A percentile compares a stretch with the other conserved stretches of the same genome.
These are phyloP conservation scores for Sinocyclocheilus anophthalmus DNA, from an alignment of 2,113 vertebrate genomes.

Conservation along the genomic window DNA sequence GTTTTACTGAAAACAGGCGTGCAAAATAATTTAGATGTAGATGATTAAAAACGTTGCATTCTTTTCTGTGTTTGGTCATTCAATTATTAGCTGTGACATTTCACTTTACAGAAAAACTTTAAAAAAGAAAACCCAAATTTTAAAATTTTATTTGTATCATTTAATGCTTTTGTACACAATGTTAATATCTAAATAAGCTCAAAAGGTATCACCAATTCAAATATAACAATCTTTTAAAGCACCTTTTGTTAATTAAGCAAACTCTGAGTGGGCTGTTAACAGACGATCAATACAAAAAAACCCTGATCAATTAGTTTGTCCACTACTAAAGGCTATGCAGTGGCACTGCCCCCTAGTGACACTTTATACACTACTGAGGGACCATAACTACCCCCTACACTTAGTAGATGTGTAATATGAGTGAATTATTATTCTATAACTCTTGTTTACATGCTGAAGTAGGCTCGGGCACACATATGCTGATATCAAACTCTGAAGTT, in stretches of 20 bases:
- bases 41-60: not conserved
- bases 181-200: not conserved
- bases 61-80: not conserved
- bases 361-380: constrained; percentile 10
- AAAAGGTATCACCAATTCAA: not conserved
- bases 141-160: not conserved
- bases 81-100: not conserved
- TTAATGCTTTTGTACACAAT: not conserved
- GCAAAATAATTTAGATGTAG: not conserved
- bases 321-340: constrained; percentile 77
- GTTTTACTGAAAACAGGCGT: not conserved
- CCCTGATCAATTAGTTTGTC: not conserved
- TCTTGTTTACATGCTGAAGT: not conserved
- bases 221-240: not conserved
- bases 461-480: not conserved
- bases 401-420: not conserved
- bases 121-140: not conserved
- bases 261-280: constrained; percentile 63
- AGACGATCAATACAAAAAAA: constrained; percentile 38
- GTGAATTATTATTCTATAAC: not conserved
- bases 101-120: too few species aligned
- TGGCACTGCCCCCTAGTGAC: constrained; percentile 96
- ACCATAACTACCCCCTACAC: constrained; percentile 8
- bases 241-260: not conserved
- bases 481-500: not conserved